These are phyloP conservation scores for Porites divaricata DNA, from an alignment of 92 coral and sea anemone genomes.

Conservation along the genomic window DNA sequence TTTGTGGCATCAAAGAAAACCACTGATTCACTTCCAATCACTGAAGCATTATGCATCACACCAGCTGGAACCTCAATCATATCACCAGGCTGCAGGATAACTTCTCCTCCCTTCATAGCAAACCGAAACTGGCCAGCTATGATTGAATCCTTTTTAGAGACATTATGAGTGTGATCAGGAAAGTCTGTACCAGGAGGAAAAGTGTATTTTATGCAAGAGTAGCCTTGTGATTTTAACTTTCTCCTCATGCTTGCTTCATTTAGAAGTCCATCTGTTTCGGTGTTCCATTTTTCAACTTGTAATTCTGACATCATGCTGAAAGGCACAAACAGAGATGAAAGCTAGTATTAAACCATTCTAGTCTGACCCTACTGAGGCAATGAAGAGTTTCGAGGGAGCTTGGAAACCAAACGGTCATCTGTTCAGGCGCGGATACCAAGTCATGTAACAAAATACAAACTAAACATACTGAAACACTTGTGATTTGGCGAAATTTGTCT, in stretches of 20 bases:
- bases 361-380: too few species aligned
- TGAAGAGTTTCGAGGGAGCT: neutral
- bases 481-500: neutral
- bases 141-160: constrained; percentile 66
- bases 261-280: constrained; percentile 56
- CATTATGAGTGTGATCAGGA: constrained; percentile 65
- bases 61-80: constrained; percentile 70
- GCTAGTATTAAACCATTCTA: too few species aligned
- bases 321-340: neutral
- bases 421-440: constrained; percentile 13
- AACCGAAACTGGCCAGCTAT: constrained; percentile 65
- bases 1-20: constrained; percentile 74
- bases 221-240: constrained; percentile 62
- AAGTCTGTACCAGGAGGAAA: constrained; percentile 71
- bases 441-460: neutral
- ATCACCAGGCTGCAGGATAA: constrained; percentile 64
- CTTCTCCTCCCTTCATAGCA: constrained; percentile 64
- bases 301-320: constrained; percentile 10
- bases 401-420: neutral
- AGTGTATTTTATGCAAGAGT: constrained; percentile 51
- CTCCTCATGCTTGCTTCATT: constrained; percentile 55
- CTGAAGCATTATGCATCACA: constrained; percentile 69
- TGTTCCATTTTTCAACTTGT: constrained; percentile 50
- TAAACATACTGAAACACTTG: neutral
- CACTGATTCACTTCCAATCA: constrained; percentile 56